Percentiles rank a stretch among this genome's conserved stretches.
Conservation (phyloP, 2,113 vertebrate genomes). For the Bambusicola thoracicus region DNA sequence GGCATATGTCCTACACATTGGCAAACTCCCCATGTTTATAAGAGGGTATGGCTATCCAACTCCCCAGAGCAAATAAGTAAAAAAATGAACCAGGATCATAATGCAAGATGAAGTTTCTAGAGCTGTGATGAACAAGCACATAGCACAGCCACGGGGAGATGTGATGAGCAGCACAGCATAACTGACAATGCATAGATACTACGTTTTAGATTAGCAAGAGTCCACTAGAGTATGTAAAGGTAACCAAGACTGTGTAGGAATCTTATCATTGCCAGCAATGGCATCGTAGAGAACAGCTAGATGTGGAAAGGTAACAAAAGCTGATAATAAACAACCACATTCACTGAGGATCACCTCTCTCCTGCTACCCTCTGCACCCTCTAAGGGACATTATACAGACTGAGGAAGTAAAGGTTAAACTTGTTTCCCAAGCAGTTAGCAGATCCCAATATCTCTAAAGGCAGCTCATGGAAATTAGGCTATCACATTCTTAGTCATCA, state of each 20-base stretch:
- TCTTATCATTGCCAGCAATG: not conserved
- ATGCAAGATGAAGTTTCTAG: not conserved
- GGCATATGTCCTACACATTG: not conserved
- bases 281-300: not conserved
- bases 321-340: not conserved
- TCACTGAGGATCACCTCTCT: not conserved
- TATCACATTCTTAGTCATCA: not conserved
- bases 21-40: not conserved
- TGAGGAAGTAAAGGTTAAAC: not conserved
- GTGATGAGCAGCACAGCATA: not conserved
- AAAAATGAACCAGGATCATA: not conserved
- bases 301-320: not conserved
- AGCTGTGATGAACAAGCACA: rapidly evolving
- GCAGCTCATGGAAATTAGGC: not conserved
- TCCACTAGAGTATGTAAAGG: not conserved
- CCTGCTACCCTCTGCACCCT: not conserved
- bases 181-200: not conserved
- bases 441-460: not conserved
- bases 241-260: rapidly evolving
- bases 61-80: not conserved
- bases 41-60: not conserved
- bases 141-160: not conserved
- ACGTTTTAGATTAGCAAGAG: not conserved
- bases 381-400: not conserved
- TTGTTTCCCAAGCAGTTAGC: not conserved